Evolutionary conservation across 1,140 invertebrate genomes (phyloP).

Genomic region (Galleria mellonella): DNA sequence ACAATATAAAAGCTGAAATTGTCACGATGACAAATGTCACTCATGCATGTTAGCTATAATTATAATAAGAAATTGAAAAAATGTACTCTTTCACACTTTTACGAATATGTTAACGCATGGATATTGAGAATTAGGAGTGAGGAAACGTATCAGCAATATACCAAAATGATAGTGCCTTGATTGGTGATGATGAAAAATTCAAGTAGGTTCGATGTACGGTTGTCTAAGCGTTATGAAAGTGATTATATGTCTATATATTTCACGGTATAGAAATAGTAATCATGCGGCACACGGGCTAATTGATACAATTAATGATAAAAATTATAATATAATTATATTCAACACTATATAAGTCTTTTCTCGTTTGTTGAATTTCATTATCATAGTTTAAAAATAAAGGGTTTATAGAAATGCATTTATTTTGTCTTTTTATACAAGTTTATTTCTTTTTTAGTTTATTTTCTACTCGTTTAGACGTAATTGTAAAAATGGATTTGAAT

Average conservation of each 20-base stretch:
- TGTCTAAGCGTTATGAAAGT: constrained; percentile 42
- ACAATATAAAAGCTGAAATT: too few species aligned
- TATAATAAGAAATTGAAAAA: constrained; percentile 43
- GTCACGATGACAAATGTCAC: not conserved
- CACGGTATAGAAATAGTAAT: constrained; percentile 73
- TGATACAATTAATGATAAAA: constrained; percentile 38
- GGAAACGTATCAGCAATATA: constrained; percentile 72
- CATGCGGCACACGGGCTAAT: constrained; percentile 61
- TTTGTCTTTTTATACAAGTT: constrained; percentile 65
- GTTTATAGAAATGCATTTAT: constrained; percentile 71
- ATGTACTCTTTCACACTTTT: constrained; percentile 51
- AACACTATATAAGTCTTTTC: constrained; percentile 53
- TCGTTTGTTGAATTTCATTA: constrained; percentile 66
- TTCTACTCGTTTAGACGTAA: constrained; percentile 60
- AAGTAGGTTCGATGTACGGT: constrained; percentile 44
- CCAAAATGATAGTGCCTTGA: constrained; percentile 71
- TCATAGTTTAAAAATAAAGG: constrained; percentile 56
- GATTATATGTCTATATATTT: constrained; percentile 71
- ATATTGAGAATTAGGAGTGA: constrained; percentile 65
- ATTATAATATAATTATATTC: constrained; percentile 44
- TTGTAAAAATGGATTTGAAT: constrained; percentile 52
- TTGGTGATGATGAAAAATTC: constrained; percentile 50
- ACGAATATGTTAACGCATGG: constrained; percentile 54
- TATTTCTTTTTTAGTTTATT: constrained; percentile 65
- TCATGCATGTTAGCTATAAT: not conserved